Conservation (phyloP, 1,140 invertebrate genomes). For the Anthonomus grandis region DNA sequence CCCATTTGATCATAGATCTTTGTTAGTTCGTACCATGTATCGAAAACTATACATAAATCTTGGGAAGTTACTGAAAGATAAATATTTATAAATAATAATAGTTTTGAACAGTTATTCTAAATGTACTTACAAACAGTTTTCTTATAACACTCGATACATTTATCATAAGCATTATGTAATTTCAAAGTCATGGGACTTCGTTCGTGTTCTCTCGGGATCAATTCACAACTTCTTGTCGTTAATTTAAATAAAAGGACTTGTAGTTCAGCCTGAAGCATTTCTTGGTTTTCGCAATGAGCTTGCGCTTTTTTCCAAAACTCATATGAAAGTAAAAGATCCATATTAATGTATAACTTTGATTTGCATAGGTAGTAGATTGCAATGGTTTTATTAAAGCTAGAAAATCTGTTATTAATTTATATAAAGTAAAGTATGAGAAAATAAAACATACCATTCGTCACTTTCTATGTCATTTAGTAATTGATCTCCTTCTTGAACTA, state of each 20-base stretch:
- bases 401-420: background rate
- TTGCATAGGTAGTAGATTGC: conserved; percentile 25
- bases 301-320: conserved; percentile 14
- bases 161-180: conserved; percentile 16
- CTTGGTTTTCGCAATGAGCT: background rate
- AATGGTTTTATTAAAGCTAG: conserved; percentile 6
- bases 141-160: conserved; percentile 3
- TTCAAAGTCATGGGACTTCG: conserved; percentile 18
- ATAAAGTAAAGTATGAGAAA: background rate
- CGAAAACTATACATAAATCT: conserved; percentile 26
- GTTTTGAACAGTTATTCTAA: background rate
- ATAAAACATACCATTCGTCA: background rate
- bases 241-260: conserved; percentile 25
- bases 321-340: conserved; percentile 9
- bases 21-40: conserved; percentile 20
- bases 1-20: conserved; percentile 23
- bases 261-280: conserved; percentile 9
- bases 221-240: conserved; percentile 12
- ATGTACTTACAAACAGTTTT: conserved; percentile 10
- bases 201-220: conserved; percentile 15
- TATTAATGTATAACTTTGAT: conserved; percentile 18
- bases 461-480: background rate
- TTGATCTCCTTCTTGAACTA: conserved; percentile 2
- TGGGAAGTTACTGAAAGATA: conserved; percentile 10
- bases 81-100: background rate